Percentiles rank a stretch among this genome's conserved stretches.
phyloP scores from a whole-genome alignment of 2,797 vertebrate genomes.

The Erethizon dorsatum region DNA sequence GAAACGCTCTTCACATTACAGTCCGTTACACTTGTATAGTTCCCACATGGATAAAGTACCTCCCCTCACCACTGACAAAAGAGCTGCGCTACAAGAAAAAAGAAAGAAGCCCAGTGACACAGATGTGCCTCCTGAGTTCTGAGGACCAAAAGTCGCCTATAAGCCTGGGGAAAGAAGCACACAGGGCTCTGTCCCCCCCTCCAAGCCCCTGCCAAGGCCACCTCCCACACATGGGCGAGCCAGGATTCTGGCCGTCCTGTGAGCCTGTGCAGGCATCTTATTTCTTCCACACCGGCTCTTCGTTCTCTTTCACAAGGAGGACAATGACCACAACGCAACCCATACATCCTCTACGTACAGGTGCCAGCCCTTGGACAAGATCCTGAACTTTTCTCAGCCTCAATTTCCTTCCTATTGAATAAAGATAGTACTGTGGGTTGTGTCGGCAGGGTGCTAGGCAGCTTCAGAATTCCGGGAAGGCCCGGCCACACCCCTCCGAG shows the following conservation, averaged over 20 bases:
- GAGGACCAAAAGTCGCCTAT: accelerated
- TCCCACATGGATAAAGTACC: background rate
- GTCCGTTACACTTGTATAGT: background rate
- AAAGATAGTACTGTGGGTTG: background rate
- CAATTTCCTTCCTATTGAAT: background rate
- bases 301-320: background rate
- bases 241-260: background rate
- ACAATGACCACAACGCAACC: no score
- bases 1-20: background rate
- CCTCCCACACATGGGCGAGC: no score
- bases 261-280: background rate
- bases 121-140: background rate
- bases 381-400: background rate
- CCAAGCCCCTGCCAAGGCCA: background rate
- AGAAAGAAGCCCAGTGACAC: background rate
- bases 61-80: background rate
- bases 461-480: background rate
- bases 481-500: accelerated
- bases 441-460: background rate
- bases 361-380: background rate
- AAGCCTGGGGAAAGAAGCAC: background rate
- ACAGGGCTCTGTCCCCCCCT: background rate
- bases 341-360: background rate
- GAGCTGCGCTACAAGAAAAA: background rate
- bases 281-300: background rate